Conservation (phyloP, 2,113 vertebrate genomes). For the Bujurquina vittata region DNA sequence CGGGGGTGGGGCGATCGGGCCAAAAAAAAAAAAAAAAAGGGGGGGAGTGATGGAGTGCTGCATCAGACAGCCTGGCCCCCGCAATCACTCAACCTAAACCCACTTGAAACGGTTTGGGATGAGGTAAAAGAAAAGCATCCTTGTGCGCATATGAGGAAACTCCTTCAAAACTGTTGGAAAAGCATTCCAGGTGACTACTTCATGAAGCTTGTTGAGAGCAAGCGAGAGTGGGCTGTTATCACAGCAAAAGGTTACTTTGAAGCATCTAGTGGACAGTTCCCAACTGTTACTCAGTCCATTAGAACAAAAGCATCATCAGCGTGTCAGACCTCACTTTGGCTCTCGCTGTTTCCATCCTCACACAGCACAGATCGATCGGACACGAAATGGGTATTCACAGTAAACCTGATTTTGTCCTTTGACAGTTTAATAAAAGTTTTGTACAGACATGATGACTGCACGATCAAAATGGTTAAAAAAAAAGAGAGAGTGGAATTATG, state of each 20-base stretch:
- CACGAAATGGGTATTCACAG: not conserved
- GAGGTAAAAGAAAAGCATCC: constrained; percentile 7
- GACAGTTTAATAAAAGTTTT: not conserved
- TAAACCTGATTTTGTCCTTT: constrained; percentile 4
- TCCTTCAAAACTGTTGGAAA: constrained; percentile 12
- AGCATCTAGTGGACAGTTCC: constrained; percentile 1
- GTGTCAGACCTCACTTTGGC: not conserved
- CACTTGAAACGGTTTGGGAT: constrained; percentile 1
- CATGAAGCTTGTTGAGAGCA: constrained; percentile 1
- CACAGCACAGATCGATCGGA: not conserved
- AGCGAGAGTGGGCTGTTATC: not conserved
- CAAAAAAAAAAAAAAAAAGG: not conserved
- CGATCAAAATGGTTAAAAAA: not conserved
- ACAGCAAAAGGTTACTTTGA: constrained; percentile 8
- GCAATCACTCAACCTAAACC: constrained; percentile 5
- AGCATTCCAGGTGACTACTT: constrained; percentile 9
- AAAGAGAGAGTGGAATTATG: not conserved
- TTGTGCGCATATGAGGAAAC: not conserved
- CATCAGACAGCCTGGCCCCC: constrained; percentile 8
- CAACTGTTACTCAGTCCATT: constrained; percentile 14
- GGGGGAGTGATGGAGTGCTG: constrained; percentile 1
- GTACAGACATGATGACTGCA: not conserved
- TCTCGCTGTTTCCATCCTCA: not conserved
- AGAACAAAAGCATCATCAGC: not conserved
- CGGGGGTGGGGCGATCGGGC: too few relatives aligned